These are phyloP conservation scores for Drosophila anceps DNA, from an alignment of 2,888 invertebrate species.

Conservation along the genomic window DNA sequence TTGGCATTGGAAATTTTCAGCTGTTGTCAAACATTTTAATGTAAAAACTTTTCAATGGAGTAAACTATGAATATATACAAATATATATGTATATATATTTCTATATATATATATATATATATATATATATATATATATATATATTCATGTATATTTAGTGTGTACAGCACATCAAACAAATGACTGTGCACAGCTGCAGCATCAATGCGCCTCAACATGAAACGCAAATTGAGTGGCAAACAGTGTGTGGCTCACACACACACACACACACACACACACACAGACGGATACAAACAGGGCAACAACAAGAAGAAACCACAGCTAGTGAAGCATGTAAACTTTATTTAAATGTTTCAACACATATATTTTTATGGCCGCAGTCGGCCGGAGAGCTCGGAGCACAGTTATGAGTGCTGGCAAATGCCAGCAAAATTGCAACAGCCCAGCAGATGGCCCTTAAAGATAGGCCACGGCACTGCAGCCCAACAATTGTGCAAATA, in stretches of 20 bases:
- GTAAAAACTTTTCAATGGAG: conserved; percentile 30
- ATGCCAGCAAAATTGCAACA: conserved; percentile 17
- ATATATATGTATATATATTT: neutral
- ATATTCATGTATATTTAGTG: neutral
- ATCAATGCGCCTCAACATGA: conserved; percentile 40
- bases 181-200: conserved; percentile 20
- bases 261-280: neutral
- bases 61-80: conserved; percentile 10
- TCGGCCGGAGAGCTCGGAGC: neutral
- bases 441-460: conserved; percentile 4
- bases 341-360: conserved; percentile 52
- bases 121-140: neutral
- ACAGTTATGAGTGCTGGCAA: conserved; percentile 30
- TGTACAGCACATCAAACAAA: conserved; percentile 14
- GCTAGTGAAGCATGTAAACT: conserved; percentile 58
- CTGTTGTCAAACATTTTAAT: conserved; percentile 41
- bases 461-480: conserved; percentile 9
- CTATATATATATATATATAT: neutral
- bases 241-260: conserved; percentile 27
- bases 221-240: conserved; percentile 59
- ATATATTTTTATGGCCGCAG: conserved; percentile 3
- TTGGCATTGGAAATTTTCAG: conserved; percentile 34
- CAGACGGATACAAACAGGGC: conserved; percentile 3
- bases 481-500: conserved; percentile 9
- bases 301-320: conserved; percentile 31